phyloP scores from a whole-genome alignment of 1,140 invertebrate species.

The Cyclina sinensis region DNA sequence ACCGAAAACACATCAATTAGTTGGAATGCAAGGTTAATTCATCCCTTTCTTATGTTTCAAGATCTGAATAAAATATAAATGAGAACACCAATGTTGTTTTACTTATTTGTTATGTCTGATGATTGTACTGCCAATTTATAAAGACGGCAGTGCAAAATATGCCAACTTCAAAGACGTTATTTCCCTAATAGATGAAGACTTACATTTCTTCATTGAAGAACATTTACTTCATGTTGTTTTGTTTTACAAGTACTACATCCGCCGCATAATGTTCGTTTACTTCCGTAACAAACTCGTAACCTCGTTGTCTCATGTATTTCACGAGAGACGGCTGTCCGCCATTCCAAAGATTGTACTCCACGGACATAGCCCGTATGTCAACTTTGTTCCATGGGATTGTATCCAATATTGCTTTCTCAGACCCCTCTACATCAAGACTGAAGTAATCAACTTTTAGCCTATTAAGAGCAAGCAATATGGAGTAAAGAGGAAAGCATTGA shows the following conservation, averaged over 20 bases:
- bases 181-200: too few relatives aligned
- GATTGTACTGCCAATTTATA: too few relatives aligned
- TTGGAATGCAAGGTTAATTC: too few relatives aligned
- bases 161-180: too few relatives aligned
- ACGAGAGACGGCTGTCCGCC: not conserved
- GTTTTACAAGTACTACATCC: not conserved
- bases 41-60: too few relatives aligned
- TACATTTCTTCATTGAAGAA: too few relatives aligned
- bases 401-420: slow-evolving; percentile 73
- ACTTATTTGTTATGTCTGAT: too few relatives aligned
- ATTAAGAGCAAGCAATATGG: slow-evolving; percentile 69
- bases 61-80: too few relatives aligned
- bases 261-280: not conserved
- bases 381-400: slow-evolving; percentile 71
- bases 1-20: too few relatives aligned
- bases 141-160: too few relatives aligned
- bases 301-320: not conserved
- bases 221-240: too few relatives aligned
- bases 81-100: too few relatives aligned
- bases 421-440: slow-evolving; percentile 82
- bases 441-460: slow-evolving; percentile 77
- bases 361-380: slow-evolving; percentile 66
- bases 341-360: slow-evolving; percentile 36
- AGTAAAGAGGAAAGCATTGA: slow-evolving; percentile 70
- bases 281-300: not conserved